Base-by-base conservation (phyloP, 2,797 vertebrate genomes). In the Anguilla megastoma region DNA sequence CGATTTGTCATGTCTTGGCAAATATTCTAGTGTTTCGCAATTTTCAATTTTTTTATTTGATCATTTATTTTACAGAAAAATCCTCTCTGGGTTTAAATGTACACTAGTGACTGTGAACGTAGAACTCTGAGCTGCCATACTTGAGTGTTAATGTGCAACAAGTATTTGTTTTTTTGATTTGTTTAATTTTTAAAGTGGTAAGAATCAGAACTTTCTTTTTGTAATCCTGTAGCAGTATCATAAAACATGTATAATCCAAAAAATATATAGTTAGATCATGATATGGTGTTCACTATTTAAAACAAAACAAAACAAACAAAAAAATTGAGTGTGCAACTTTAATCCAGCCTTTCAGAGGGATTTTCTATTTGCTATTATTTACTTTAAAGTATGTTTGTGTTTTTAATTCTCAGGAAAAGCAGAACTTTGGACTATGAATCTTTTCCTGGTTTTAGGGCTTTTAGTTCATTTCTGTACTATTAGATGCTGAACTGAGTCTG, bases 331-430 rank as follows among this genome's bases (percentile, higher is more conserved):
- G 79, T 80, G 45, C 36, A 45, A 82, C 1, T 50, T 48, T 9
- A 82, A 48, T 82, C 45, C 79, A 82, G 79, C 79, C 79, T 82
- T 82, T 82, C 24, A 8, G 79, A 82, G 41, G 79, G 41, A 48
- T 82, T 48, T 82, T 82, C 18, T 82, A 79, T 79, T 45, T 18
- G 74, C 5, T 82, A 48, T 82, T 82, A 50, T 50, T 48, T 48
- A 45, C 45, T 14, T 76, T 41, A 41, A 12, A 41, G 16, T 76
- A 76, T 76, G 36, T 82, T 82, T 82, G 45, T 82, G 41, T 50
- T 82, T 82, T 48, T 82, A 50, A 82, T 82, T 82, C 79, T 82
- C 79, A 82, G 79, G 79, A 82, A 82, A 82, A 82, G 79, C 79
- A 82, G 79, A 82, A 82, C 79, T 82, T 50, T 82, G 79, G 79